A percentile compares a stretch with the other conserved stretches of the same genome.
These are phyloP conservation scores for Pitta sordida DNA, from an alignment of 2,113 vertebrate genomes.

Conservation along the genomic window DNA sequence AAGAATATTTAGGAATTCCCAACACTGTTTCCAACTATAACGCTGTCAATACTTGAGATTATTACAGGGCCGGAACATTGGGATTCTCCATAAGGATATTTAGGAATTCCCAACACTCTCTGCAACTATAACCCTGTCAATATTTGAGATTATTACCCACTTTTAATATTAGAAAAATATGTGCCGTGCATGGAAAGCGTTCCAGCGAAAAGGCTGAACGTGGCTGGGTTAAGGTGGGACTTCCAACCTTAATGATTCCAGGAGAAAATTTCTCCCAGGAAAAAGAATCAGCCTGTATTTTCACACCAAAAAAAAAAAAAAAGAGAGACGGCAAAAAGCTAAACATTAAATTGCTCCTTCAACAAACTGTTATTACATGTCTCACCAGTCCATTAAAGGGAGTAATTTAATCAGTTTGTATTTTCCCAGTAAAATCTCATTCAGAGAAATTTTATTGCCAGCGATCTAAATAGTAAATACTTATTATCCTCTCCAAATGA, in stretches of 20 bases:
- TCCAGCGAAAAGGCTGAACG: background rate
- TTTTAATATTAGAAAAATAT: background rate
- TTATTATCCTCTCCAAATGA: slow-evolving; percentile 81
- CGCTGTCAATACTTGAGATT: background rate
- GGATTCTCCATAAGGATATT: background rate
- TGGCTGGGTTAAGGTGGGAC: background rate
- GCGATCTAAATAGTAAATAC: slow-evolving; percentile 87
- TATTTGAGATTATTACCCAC: background rate
- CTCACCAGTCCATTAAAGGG: slow-evolving; percentile 86
- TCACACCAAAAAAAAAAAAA: background rate
- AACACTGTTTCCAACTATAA: background rate
- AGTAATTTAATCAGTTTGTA: slow-evolving; percentile 86
- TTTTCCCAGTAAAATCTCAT: slow-evolving; percentile 82
- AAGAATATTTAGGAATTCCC: background rate
- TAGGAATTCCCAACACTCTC: background rate
- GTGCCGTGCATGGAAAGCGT: background rate
- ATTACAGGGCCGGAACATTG: background rate
- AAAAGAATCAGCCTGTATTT: background rate
- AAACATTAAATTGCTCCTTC: slow-evolving; percentile 56
- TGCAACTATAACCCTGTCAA: background rate
- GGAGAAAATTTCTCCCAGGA: background rate
- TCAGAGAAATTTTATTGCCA: slow-evolving; percentile 82
- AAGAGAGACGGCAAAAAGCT: background rate
- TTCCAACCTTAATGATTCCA: background rate
- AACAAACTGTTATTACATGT: slow-evolving; percentile 74